Percentiles rank a stretch among this genome's conserved stretches.
These are phyloP conservation scores for Hoplostethus atlanticus DNA, from an alignment of 2,797 vertebrate genomes.

Conservation along the genomic window DNA sequence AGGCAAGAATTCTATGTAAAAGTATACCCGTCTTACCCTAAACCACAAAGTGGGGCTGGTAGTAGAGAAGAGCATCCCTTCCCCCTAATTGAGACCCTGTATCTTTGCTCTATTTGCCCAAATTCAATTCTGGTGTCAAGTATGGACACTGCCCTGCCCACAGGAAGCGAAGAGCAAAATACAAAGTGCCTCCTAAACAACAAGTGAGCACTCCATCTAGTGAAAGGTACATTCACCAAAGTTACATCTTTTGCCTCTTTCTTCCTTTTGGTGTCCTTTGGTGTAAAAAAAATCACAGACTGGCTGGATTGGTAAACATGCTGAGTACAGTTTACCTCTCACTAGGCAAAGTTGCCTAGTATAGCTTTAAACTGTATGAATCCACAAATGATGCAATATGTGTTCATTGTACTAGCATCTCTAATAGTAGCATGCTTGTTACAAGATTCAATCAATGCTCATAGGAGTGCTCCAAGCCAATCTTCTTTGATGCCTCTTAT, in stretches of 20 bases:
- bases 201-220: constrained; percentile 4
- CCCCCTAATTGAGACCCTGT: not conserved
- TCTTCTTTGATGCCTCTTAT: constrained; percentile 14
- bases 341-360: not conserved
- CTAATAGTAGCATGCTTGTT: constrained; percentile 36
- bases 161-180: constrained; percentile 4
- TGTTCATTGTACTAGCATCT: constrained; percentile 39
- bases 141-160: not conserved
- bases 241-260: constrained; percentile 3
- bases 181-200: constrained; percentile 22
- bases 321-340: constrained; percentile 24
- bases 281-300: constrained; percentile 11
- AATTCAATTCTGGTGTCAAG: constrained; percentile 11
- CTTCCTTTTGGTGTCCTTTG: constrained; percentile 2
- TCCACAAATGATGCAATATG: constrained; percentile 17
- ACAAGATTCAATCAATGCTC: constrained; percentile 30
- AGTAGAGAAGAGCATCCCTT: too few relatives aligned
- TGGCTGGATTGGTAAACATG: not conserved
- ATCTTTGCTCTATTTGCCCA: constrained; percentile 32
- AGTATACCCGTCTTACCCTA: constrained; percentile 28
- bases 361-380: constrained; percentile 28
- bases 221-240: constrained; percentile 8
- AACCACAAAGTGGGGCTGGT: not conserved
- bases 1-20: constrained; percentile 35
- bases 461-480: constrained; percentile 9